Evolutionary conservation across 1,140 invertebrate genomes (phyloP), one percentile per base, ranked within the genome.

Genomic region (Bombus pascuorum): DNA sequence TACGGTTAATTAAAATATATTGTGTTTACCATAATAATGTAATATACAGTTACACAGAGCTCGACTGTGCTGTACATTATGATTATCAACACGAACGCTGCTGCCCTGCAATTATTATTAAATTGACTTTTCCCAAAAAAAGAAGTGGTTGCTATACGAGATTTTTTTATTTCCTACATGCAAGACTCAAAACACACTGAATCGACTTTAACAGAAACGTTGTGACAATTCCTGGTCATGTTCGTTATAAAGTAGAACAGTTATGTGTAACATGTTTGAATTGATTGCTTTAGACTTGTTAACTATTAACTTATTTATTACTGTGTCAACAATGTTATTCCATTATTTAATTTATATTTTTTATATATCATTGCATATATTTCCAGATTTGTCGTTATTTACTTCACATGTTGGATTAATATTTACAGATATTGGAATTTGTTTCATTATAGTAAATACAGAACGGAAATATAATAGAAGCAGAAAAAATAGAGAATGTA

Each of bases 1-100:
- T 88, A 90, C 82, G 62, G 82, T 92, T 88, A 92, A 93, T 93
- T 92, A 89, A 94, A 91, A 92, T 84, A 93, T 91, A 93, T 93
- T 94, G 91, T 94, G 93, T 94, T 94, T 93, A 93, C 86, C 88
- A 91, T 92, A 91, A 93, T 90, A 90, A 94, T 94, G 93, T 94
- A 94, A 94, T 94, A 95, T 93, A 94, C 89, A 91, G 91, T 93
- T 93, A 93, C 86, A 90, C 75, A 74, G 78, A 88, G 42, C 32
- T 68, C 32, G 34, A 86, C 44, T 83, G 78, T 90, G 83, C 83
- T 88, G 87, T 86, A 83, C 85, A 79, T 87, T 87, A 71, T 77
- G 57, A 86, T 84, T 79, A 77, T 79, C 57, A 74, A 87, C 75
- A 78, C n/a, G 37, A 85, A 81, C 37, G 71, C 71, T 68, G 81